phyloP scores from a whole-genome alignment of 2,113 vertebrate species.

The Callaeas wilsoni region DNA sequence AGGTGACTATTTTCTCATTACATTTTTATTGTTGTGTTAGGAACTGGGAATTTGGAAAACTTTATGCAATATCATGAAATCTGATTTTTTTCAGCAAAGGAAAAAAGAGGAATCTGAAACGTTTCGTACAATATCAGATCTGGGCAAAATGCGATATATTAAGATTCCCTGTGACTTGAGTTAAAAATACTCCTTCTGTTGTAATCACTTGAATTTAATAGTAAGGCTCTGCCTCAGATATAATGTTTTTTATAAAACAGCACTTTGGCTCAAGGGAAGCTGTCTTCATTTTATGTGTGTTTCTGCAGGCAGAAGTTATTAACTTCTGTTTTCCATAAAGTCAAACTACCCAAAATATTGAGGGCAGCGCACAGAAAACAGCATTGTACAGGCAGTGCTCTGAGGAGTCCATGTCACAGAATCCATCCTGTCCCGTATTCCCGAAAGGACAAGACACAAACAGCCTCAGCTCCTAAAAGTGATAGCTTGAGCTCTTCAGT shows the following conservation, averaged over 20 bases:
- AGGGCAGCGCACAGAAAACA: background rate
- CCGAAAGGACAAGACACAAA: background rate
- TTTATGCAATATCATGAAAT: background rate
- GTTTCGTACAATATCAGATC: background rate
- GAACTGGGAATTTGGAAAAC: background rate
- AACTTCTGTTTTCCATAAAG: background rate
- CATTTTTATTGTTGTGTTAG: background rate
- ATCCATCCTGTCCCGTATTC: background rate
- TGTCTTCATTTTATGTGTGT: background rate
- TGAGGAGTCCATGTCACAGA: background rate
- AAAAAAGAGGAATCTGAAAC: background rate
- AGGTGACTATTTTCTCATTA: background rate
- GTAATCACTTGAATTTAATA: background rate
- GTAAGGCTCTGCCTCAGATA: background rate
- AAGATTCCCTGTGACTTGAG: background rate
- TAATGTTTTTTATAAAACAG: background rate
- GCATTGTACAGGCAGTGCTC: background rate
- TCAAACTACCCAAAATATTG: background rate
- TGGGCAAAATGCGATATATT: background rate
- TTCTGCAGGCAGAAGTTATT: background rate
- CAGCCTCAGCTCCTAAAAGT: background rate
- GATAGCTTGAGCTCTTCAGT: background rate
- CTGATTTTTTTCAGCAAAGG: background rate
- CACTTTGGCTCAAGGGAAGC: background rate
- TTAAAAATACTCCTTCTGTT: background rate